phyloP scores from a whole-genome alignment of 2,888 invertebrate species.

The Lagria hirta region DNA sequence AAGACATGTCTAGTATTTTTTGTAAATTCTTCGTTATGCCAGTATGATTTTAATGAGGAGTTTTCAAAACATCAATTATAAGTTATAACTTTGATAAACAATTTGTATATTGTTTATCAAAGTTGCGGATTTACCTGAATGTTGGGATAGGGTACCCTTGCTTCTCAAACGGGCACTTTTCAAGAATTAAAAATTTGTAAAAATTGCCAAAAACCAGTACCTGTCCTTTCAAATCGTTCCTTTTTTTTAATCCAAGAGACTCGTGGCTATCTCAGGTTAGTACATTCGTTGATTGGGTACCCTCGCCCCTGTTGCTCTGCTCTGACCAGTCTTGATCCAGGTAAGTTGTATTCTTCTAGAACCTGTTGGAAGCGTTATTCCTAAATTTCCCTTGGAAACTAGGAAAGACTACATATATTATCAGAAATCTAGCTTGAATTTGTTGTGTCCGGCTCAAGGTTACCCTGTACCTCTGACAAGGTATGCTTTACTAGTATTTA shows the following conservation, averaged over 20 bases:
- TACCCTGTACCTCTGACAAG: slow-evolving; percentile 65
- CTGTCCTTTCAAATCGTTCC: slow-evolving; percentile 39
- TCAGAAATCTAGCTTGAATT: slow-evolving; percentile 54
- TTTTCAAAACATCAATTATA: slow-evolving; percentile 5
- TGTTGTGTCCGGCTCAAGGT: slow-evolving; percentile 68
- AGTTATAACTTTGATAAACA: slow-evolving; percentile 39
- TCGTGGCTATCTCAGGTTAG: slow-evolving; percentile 26
- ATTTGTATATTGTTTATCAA: slow-evolving; percentile 36
- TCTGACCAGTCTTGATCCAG: no score
- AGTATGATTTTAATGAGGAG: slow-evolving; percentile 2
- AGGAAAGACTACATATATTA: slow-evolving; percentile 60
- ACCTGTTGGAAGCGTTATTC: slow-evolving; percentile 59
- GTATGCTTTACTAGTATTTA: slow-evolving; percentile 36
- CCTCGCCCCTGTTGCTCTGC: slow-evolving; percentile 42
- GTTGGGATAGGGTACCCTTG: slow-evolving; percentile 98
- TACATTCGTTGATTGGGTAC: slow-evolving; percentile 44
- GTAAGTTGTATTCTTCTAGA: slow-evolving; percentile 46
- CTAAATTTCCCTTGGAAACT: slow-evolving; percentile 75
- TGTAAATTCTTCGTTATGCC: slow-evolving; percentile 1
- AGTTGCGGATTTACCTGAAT: slow-evolving; percentile 76
- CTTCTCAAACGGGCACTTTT: slow-evolving; percentile 55
- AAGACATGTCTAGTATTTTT: slow-evolving; percentile 4
- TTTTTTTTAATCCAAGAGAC: slow-evolving; percentile 2
- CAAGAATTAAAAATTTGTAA: slow-evolving; percentile 47
- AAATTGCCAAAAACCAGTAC: slow-evolving; percentile 37